Evolutionary conservation across 2,797 vertebrate genomes (phyloP).

Genomic region (Sebastes hubbsi): DNA sequence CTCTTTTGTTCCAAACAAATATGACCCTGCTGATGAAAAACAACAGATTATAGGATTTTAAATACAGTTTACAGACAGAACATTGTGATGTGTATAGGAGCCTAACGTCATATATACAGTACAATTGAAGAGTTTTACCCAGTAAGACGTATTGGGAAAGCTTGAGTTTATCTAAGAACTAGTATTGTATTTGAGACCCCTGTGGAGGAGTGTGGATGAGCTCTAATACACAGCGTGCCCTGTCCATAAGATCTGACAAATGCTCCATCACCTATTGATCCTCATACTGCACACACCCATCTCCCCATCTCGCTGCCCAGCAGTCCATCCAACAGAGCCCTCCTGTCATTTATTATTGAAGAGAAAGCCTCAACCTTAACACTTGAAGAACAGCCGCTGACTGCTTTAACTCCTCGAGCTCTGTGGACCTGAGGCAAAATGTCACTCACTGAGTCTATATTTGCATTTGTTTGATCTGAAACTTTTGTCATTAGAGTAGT

Average conservation of each 20-base stretch:
- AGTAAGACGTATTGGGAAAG: neutral
- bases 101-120: neutral
- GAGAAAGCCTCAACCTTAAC: constrained; percentile 25
- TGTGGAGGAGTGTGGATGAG: neutral
- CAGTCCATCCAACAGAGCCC: constrained; percentile 8
- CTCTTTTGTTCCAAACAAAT: neutral
- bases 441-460: constrained; percentile 8
- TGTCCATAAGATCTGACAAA: constrained; percentile 36
- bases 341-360: constrained; percentile 63
- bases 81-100: neutral
- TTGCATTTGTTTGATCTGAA: constrained; percentile 44
- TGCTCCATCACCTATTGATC: constrained; percentile 39
- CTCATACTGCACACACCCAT: constrained; percentile 15
- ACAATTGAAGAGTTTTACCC: neutral
- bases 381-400: constrained; percentile 21
- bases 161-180: neutral
- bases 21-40: neutral
- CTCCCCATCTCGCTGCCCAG: neutral
- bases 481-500: neutral
- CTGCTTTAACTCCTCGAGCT: constrained; percentile 17
- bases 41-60: neutral
- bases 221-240: constrained; percentile 10
- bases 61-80: neutral
- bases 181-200: neutral
- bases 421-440: constrained; percentile 27